Evolutionary conservation across 2,113 vertebrate genomes (phyloP).

Genomic region (Anas platyrhynchos): DNA sequence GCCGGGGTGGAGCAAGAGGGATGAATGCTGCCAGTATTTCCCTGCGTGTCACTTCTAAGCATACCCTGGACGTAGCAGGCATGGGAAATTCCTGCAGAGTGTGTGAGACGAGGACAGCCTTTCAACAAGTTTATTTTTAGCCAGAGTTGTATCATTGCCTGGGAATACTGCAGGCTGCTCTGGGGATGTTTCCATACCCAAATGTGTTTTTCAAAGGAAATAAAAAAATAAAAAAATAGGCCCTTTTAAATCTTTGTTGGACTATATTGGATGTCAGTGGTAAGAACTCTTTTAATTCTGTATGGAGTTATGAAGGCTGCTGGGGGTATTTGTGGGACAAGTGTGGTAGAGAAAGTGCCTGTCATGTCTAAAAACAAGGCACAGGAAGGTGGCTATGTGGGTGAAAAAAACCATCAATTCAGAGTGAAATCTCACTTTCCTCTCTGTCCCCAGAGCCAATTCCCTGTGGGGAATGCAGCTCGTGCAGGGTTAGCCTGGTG

Average conservation of each 20-base stretch:
- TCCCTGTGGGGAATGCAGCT: not conserved
- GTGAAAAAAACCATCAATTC: not conserved
- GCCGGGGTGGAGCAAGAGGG: not conserved
- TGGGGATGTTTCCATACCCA: not conserved
- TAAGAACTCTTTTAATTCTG: not conserved
- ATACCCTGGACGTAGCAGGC: not conserved
- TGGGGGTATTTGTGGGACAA: not conserved
- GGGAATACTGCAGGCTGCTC: not conserved
- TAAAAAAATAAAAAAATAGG: not conserved
- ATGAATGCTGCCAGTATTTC: not conserved
- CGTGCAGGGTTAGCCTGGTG: not conserved
- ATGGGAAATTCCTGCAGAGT: not conserved
- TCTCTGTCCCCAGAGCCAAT: not conserved
- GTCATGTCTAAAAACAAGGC: not conserved
- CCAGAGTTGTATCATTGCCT: not conserved
- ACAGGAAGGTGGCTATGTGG: not conserved
- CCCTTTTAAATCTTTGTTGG: not conserved
- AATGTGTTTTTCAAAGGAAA: not conserved
- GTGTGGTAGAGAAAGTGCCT: not conserved
- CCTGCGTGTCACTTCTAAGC: not conserved
- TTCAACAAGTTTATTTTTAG: slow-evolving; percentile 18
- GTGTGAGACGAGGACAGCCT: not conserved
- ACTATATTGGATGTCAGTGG: not conserved
- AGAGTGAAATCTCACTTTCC: not conserved
- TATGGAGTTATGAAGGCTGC: not conserved